Evolutionary conservation across 2,888 invertebrate genomes (phyloP).

Genomic region (Cryptosula pallasiana): DNA sequence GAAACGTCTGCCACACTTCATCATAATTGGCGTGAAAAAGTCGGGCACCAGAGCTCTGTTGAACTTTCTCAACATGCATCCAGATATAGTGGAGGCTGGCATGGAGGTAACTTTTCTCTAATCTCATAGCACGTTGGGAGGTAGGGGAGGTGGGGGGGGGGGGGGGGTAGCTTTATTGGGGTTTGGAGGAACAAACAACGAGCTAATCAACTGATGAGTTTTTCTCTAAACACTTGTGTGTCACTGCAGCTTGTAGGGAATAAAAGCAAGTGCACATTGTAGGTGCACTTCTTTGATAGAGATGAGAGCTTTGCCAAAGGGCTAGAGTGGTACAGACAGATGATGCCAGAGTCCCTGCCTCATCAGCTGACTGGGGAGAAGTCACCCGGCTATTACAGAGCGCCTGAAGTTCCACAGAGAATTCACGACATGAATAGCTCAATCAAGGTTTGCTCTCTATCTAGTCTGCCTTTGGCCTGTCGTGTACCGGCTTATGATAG

Average conservation of each 20-base stretch:
- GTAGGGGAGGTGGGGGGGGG: too few species aligned
- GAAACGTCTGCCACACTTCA: constrained; percentile 49
- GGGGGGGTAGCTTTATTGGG: too few species aligned
- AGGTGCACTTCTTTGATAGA: constrained; percentile 61
- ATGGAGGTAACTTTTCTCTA: too few species aligned
- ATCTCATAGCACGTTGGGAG: too few species aligned
- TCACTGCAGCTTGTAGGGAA: too few species aligned
- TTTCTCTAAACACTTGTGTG: too few species aligned
- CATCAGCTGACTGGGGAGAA: constrained; percentile 95
- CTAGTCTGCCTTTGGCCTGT: too few species aligned
- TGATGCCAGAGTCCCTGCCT: constrained; percentile 87
- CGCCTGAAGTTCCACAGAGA: constrained; percentile 87
- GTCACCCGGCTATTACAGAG: constrained; percentile 95
- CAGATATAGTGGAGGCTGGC: constrained; percentile 80
- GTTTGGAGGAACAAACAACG: too few species aligned
- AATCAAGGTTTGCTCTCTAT: constrained; percentile 54
- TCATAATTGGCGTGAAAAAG: constrained; percentile 54
- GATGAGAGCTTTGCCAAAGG: constrained; percentile 76
- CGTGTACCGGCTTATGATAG: too few species aligned
- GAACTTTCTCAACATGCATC: constrained; percentile 50
- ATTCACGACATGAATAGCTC: constrained; percentile 89
- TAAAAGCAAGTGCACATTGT: too few species aligned
- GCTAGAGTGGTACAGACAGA: constrained; percentile 79
- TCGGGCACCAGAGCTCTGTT: constrained; percentile 54
- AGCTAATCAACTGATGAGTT: too few species aligned